Evolutionary conservation across 2,888 invertebrate genomes (phyloP).

Genomic region (Lamproptera curius): DNA sequence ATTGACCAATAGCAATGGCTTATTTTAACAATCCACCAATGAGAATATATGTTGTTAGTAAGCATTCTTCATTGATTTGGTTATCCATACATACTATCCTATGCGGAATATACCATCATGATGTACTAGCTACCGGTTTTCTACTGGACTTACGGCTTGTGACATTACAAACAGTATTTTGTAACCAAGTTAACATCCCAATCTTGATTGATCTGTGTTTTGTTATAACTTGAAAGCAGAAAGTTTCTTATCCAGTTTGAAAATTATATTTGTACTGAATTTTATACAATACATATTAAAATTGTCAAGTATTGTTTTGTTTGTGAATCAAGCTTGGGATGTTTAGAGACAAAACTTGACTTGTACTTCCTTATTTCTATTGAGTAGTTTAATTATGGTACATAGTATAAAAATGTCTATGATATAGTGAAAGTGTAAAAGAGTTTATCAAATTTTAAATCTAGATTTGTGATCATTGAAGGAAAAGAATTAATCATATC

Average conservation of each 20-base stretch:
- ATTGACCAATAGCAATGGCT: too few species aligned
- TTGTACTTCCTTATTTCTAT: slow-evolving; percentile 20
- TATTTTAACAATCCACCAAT: too few species aligned
- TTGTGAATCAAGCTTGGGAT: slow-evolving; percentile 15
- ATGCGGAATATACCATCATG: too few species aligned
- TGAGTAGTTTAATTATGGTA: slow-evolving; percentile 16
- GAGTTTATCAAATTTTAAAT: slow-evolving; percentile 3
- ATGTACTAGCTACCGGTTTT: too few species aligned
- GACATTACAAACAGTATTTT: slow-evolving; percentile 11
- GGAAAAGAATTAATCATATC: slow-evolving; percentile 15
- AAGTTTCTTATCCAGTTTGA: too few species aligned
- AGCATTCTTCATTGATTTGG: too few species aligned
- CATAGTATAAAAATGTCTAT: slow-evolving; percentile 3
- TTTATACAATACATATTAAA: neutral
- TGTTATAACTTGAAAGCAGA: neutral
- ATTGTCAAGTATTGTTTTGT: neutral
- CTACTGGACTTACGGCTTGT: slow-evolving; percentile 3
- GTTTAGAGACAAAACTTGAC: slow-evolving; percentile 6
- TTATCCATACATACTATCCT: too few species aligned
- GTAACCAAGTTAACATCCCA: slow-evolving; percentile 2
- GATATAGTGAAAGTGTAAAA: neutral
- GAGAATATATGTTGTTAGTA: too few species aligned
- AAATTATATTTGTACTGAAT: neutral
- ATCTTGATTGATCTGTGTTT: slow-evolving; percentile 8
- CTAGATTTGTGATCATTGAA: neutral